Percentiles rank a stretch among this genome's conserved stretches.
These are phyloP conservation scores for Brachyopa scutellaris DNA, from an alignment of 2,888 invertebrate genomes.

Conservation along the genomic window DNA sequence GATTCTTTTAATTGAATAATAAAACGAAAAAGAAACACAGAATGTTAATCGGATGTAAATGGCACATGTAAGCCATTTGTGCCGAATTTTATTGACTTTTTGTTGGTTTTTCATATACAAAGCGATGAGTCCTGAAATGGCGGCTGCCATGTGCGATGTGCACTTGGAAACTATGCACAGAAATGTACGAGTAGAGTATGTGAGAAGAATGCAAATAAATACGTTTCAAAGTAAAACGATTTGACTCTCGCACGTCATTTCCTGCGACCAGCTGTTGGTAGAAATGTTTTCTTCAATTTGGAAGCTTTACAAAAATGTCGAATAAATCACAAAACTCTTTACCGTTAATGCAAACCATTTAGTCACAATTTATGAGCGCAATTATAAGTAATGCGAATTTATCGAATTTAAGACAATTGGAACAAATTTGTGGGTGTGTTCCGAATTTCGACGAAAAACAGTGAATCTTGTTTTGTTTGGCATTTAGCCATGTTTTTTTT, in stretches of 20 bases:
- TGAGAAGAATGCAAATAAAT: slow-evolving; percentile 43
- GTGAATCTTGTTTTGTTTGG: slow-evolving; percentile 5
- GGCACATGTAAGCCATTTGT: slow-evolving; percentile 41
- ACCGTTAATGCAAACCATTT: background rate
- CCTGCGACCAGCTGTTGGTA: background rate
- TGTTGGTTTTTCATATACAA: slow-evolving; percentile 1
- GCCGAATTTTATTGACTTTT: slow-evolving; percentile 37
- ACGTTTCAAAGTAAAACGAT: background rate
- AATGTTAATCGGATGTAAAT: slow-evolving; percentile 30
- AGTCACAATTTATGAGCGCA: background rate
- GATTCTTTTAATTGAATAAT: slow-evolving; percentile 25
- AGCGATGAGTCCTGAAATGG: background rate
- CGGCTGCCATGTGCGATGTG: slow-evolving; percentile 19
- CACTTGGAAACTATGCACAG: slow-evolving; percentile 33
- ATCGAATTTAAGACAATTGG: background rate
- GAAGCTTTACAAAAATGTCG: background rate
- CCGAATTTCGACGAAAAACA: background rate
- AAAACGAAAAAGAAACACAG: background rate
- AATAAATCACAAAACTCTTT: background rate
- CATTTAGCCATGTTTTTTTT: background rate
- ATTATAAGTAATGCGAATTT: background rate
- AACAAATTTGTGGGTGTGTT: background rate
- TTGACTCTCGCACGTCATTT: slow-evolving; percentile 13
- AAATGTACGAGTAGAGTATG: too few species aligned
- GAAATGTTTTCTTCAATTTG: background rate